phyloP scores from a whole-genome alignment of 2,888 invertebrate species.

The Acanthococcus lagerstroemiae region DNA sequence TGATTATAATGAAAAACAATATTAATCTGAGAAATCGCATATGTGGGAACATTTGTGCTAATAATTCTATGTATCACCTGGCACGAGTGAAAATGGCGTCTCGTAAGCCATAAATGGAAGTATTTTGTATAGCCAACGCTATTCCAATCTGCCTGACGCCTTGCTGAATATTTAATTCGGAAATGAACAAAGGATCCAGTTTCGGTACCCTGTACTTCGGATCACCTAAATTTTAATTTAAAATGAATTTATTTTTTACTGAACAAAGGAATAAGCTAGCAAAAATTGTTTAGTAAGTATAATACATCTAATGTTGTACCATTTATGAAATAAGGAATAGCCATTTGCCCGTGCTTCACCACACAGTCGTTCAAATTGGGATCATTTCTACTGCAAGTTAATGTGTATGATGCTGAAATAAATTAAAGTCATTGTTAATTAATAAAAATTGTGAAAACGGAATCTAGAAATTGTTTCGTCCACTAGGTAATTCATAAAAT shows the following conservation, averaged over 20 bases:
- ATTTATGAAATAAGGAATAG: slow-evolving; percentile 36
- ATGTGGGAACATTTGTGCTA: background rate
- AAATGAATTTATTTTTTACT: background rate
- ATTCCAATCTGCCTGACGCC: slow-evolving; percentile 37
- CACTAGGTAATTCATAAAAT: too few species aligned
- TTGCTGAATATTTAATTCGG: slow-evolving; percentile 36
- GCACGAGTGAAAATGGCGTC: slow-evolving; percentile 35
- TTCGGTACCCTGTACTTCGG: slow-evolving; percentile 38
- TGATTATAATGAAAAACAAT: background rate
- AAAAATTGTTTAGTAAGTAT: too few species aligned
- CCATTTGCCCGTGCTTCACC: slow-evolving; percentile 33
- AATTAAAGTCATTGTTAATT: background rate
- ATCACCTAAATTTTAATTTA: slow-evolving; percentile 32
- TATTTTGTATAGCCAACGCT: slow-evolving; percentile 35
- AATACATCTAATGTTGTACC: slow-evolving; percentile 35
- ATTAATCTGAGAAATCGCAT: background rate
- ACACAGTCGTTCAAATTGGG: slow-evolving; percentile 38
- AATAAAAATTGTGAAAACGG: background rate
- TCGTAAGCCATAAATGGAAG: slow-evolving; percentile 36
- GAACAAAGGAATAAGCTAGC: too few species aligned
- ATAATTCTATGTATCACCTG: slow-evolving; percentile 33
- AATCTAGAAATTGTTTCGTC: too few species aligned
- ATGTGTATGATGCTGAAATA: slow-evolving; percentile 32
- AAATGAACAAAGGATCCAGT: slow-evolving; percentile 37
- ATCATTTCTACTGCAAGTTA: slow-evolving; percentile 37